Evolutionary conservation across 1,140 invertebrate species (phyloP), one percentile per base, ranked within the genome.

Genomic region (Macrobrachium nipponense): DNA sequence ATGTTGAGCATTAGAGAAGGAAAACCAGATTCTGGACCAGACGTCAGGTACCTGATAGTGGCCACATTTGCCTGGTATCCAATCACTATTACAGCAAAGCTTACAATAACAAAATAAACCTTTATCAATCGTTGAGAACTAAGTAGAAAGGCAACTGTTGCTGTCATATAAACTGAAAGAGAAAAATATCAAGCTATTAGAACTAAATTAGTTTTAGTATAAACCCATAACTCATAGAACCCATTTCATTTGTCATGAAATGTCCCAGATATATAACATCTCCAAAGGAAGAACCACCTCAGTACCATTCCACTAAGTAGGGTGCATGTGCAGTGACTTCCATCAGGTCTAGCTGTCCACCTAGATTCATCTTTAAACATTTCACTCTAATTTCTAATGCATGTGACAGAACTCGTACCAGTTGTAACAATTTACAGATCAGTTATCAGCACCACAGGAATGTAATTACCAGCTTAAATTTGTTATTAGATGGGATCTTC

Each of bases 11-110:
- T 59, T 6, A 86, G 8, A 27, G 84, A 27, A 61, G 84, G 84
- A 43, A 51, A 51, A 14, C 73, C 23, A 62, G 77, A 86, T 44
- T 72, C 66, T 62, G 84, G 84, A 44, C 77, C 66, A 10, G 84
- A 72, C 0, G 84, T 73, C 27, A 86, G 44, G 68, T 80, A 62
- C 18, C 43, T 59, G 66, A 86, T 60, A 36, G 78, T 75, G 36
- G 78, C 76, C 84, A 86, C 73, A 36, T 86, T 86, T 44, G 44
- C 64, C 66, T 86, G 84, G 20, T 86, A 86, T 7, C 84, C 84
- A 23, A 62, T 76, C 12, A 86, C 76, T 44, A 86, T 76, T 20
- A 80, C 77, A 36, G 60, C 76, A 70, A 86, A 18, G 61, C 84
- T 86, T n/a, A 27, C 68, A n/a, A 86, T 60, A 18, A 86, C 78